phyloP scores from a whole-genome alignment of 2,888 invertebrate genomes.

The Pristionchus arcanus region DNA sequence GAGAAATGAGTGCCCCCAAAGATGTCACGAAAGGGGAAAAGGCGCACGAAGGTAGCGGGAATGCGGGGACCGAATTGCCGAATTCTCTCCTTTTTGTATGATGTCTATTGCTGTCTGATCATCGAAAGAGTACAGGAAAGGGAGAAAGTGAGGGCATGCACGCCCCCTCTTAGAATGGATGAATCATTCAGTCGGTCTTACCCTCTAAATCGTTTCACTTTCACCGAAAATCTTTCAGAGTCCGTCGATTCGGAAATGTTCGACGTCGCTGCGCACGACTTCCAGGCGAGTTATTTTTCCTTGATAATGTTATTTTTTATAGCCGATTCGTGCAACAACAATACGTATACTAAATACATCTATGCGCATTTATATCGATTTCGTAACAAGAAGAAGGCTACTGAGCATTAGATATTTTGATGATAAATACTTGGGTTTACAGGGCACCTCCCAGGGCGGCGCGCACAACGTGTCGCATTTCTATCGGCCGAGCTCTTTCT shows the following conservation, averaged over 20 bases:
- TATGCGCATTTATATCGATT: too few relatives aligned
- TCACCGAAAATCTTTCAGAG: too few relatives aligned
- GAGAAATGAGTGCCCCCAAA: neutral
- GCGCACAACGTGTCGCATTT: conserved; percentile 83
- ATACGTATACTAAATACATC: too few relatives aligned
- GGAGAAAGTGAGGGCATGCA: neutral
- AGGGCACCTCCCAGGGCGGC: conserved; percentile 31
- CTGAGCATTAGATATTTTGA: too few relatives aligned
- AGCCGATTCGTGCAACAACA: too few relatives aligned
- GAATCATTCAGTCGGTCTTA: neutral
- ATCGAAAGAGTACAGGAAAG: neutral
- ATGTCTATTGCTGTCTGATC: neutral
- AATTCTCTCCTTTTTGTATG: neutral
- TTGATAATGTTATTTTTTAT: too few relatives aligned
- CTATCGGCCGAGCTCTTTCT: conserved; percentile 25
- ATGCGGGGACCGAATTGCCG: neutral
- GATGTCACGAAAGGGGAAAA: neutral
- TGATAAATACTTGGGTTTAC: neutral
- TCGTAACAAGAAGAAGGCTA: too few relatives aligned
- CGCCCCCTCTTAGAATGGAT: neutral
- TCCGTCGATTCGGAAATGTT: conserved; percentile 77
- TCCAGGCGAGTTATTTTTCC: conserved; percentile 58
- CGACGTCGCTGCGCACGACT: conserved; percentile 72
- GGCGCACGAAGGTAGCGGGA: neutral
- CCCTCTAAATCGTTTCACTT: neutral